phyloP scores from a whole-genome alignment of 2,113 vertebrate genomes.

The Lophochroa leadbeateri region DNA sequence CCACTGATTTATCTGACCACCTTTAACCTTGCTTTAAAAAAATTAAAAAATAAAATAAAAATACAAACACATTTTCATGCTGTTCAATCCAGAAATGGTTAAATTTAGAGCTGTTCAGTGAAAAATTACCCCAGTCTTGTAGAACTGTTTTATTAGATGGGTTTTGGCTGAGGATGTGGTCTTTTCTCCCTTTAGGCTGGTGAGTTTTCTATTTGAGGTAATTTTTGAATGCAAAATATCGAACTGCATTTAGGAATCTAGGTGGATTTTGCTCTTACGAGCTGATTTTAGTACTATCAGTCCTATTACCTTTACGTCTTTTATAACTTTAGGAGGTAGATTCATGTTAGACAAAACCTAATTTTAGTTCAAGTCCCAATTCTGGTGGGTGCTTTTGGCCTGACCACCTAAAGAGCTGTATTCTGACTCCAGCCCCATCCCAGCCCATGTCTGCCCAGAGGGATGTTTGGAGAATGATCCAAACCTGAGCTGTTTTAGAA shows the following conservation, averaged over 20 bases:
- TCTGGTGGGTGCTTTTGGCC: background rate
- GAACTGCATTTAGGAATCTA: background rate
- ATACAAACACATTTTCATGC: background rate
- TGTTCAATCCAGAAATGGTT: background rate
- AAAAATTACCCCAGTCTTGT: background rate
- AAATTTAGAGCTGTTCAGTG: background rate
- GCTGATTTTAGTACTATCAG: background rate
- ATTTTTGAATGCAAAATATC: background rate
- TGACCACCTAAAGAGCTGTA: background rate
- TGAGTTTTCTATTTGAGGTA: background rate
- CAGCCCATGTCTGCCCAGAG: background rate
- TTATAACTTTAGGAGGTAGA: background rate
- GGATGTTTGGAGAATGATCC: background rate
- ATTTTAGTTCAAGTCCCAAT: fast-evolving
- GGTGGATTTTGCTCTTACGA: background rate
- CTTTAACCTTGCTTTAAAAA: background rate
- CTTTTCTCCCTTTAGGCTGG: fast-evolving
- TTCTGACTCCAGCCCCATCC: background rate
- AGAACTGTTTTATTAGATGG: fast-evolving
- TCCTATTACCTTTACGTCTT: background rate
- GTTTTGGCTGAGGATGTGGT: background rate
- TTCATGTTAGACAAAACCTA: fast-evolving
- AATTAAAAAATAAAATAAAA: too few relatives aligned
- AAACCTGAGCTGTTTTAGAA: background rate
- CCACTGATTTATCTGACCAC: background rate